Conservation (phyloP, 2,113 vertebrate species). For the Oryzias curvinotus region DNA sequence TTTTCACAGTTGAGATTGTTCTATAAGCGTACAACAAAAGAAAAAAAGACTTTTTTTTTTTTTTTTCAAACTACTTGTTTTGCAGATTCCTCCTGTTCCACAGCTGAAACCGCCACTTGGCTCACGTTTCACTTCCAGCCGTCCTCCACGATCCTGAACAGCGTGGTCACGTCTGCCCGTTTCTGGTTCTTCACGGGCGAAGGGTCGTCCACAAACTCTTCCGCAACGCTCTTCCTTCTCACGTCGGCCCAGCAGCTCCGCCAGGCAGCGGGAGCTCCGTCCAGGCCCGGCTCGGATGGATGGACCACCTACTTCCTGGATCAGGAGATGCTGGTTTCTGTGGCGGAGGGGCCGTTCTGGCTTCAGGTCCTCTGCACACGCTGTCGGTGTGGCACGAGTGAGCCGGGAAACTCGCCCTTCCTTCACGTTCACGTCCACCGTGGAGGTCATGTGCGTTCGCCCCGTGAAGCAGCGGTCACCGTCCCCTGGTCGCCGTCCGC, state of each 20-base stretch:
- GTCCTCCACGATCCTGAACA: conserved; percentile 71
- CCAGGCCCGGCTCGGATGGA: conserved; percentile 58
- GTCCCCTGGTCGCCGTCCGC: conserved; percentile 84
- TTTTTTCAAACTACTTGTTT: background rate
- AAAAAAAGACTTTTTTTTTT: no score
- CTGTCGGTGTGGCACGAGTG: conserved; percentile 70
- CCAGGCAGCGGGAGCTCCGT: conserved; percentile 36
- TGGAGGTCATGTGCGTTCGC: conserved; percentile 55
- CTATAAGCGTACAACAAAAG: no score
- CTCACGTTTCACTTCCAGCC: conserved; percentile 87
- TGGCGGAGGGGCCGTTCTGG: conserved; percentile 71
- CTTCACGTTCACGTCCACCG: conserved; percentile 75
- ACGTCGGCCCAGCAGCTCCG: conserved; percentile 47
- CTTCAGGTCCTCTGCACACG: conserved; percentile 81
- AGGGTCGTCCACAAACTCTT: conserved; percentile 4
- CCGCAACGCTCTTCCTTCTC: conserved; percentile 52
- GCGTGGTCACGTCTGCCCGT: conserved; percentile 79
- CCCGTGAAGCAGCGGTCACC: conserved; percentile 57
- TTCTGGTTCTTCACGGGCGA: conserved; percentile 87
- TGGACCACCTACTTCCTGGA: conserved; percentile 80
- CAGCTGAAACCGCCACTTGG: conserved; percentile 36
- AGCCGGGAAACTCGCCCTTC: conserved; percentile 84
- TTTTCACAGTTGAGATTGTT: no score
- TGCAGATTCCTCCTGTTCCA: conserved; percentile 70
- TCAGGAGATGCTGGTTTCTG: conserved; percentile 41